phyloP scores from a whole-genome alignment of 2,888 invertebrate genomes.

The Drosophila maculinotata region DNA sequence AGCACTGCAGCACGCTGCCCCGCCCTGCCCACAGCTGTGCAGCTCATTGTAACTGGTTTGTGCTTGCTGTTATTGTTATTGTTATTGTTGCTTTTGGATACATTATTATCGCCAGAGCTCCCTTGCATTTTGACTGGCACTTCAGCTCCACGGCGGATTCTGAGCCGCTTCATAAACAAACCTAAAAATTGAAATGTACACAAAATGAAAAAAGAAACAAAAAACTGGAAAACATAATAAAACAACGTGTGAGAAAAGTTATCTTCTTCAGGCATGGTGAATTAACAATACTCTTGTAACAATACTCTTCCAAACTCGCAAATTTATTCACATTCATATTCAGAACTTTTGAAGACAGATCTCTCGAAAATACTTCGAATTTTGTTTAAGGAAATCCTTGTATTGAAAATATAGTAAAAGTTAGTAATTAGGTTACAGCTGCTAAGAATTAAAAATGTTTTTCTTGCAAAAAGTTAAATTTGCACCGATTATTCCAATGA shows the following conservation, averaged over 20 bases:
- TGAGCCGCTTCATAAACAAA: constrained; percentile 39
- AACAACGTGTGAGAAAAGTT: constrained; percentile 1
- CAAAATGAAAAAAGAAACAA: constrained; percentile 17
- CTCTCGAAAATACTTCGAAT: too few species aligned
- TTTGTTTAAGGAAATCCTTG: too few species aligned
- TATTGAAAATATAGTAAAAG: too few species aligned
- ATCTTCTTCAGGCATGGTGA: neutral
- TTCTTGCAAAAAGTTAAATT: too few species aligned
- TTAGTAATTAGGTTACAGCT: too few species aligned
- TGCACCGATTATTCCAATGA: too few species aligned
- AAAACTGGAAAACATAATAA: constrained; percentile 17
- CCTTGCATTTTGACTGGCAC: constrained; percentile 62
- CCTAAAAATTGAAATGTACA: neutral
- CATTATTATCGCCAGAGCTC: constrained; percentile 20
- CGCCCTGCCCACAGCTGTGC: constrained; percentile 1
- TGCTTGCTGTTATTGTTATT: constrained; percentile 6
- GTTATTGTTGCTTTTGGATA: constrained; percentile 8
- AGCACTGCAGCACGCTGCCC: too few species aligned
- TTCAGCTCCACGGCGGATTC: constrained; percentile 43
- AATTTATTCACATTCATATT: too few species aligned
- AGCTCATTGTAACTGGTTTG: constrained; percentile 53
- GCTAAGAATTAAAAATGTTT: too few species aligned
- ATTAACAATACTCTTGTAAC: neutral
- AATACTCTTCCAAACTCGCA: too few species aligned
- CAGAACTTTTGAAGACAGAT: too few species aligned